These are phyloP conservation scores for Lepisosteus oculatus DNA, from an alignment of 2,113 vertebrate species.

Conservation along the genomic window DNA sequence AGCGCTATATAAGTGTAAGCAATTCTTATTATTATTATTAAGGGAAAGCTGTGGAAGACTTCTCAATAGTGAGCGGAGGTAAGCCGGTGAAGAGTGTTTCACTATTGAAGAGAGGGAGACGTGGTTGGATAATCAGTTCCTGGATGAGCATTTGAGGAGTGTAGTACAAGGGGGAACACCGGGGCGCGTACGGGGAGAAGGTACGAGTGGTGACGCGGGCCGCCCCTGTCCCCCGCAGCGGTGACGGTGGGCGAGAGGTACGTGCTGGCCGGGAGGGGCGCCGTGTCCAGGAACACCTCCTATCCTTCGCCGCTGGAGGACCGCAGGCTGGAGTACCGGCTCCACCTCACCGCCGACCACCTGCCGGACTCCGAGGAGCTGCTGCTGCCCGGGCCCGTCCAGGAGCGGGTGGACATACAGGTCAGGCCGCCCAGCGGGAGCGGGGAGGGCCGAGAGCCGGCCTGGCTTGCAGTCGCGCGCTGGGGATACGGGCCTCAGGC, in stretches of 20 bases:
- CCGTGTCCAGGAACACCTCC: constrained; percentile 67
- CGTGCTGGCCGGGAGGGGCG: constrained; percentile 71
- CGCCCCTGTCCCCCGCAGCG: constrained; percentile 55
- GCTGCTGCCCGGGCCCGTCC: constrained; percentile 66
- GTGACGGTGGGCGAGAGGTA: constrained; percentile 69
- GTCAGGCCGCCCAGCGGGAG: constrained; percentile 44
- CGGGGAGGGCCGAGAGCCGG: no score
- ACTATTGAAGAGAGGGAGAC: no score
- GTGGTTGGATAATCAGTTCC: no score
- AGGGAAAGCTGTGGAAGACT: no score
- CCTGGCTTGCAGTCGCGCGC: no score
- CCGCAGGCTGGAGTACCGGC: constrained; percentile 62
- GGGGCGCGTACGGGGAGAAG: neutral
- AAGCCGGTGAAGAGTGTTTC: no score
- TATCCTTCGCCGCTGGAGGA: constrained; percentile 84
- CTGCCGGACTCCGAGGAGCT: constrained; percentile 81
- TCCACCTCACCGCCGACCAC: constrained; percentile 74
- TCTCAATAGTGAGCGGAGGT: no score
- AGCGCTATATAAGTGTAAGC: no score
- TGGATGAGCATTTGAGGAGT: no score
- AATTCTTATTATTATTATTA: no score
- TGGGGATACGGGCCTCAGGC: no score
- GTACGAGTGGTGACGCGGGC: neutral
- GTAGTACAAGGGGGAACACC: no score
- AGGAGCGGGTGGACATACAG: constrained; percentile 76